Evolutionary conservation across 2,113 vertebrate species (phyloP).

Genomic region (Macrotus californicus): DNA sequence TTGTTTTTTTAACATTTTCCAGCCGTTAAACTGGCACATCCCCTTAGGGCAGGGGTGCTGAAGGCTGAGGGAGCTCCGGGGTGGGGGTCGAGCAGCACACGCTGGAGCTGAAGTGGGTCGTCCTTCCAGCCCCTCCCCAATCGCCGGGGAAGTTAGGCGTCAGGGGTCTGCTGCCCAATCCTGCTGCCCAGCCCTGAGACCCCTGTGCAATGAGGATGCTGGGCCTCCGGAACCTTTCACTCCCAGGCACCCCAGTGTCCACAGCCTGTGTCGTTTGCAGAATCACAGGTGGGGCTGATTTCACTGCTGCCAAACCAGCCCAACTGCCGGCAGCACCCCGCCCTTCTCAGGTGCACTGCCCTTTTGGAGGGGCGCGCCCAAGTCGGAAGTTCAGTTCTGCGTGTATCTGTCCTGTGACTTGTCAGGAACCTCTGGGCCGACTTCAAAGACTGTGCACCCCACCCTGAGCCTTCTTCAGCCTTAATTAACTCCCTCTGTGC

Average conservation of each 20-base stretch:
- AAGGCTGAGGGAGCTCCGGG: not conserved
- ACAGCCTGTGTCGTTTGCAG: not conserved
- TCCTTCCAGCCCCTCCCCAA: not conserved
- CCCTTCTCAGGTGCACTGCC: conserved; percentile 26
- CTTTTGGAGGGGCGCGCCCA: not conserved
- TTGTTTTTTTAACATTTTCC: conserved; percentile 5
- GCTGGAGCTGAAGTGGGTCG: not conserved
- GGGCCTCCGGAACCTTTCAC: not conserved
- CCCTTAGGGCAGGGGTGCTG: not conserved
- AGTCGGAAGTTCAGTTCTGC: conserved; percentile 1
- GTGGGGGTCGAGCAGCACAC: too few relatives aligned
- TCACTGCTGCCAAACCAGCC: conserved; percentile 48
- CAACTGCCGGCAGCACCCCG: not conserved
- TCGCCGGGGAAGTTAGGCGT: not conserved
- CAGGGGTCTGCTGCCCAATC: not conserved
- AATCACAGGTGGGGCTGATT: conserved; percentile 1
- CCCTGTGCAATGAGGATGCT: not conserved
- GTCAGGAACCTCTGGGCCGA: not conserved
- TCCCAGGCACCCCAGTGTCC: accelerated
- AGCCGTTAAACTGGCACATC: not conserved
- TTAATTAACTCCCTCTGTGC: not conserved
- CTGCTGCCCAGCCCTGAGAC: not conserved
- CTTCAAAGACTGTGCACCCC: not conserved
- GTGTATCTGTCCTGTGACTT: not conserved
- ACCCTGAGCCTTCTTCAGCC: not conserved